Evolutionary conservation across 2,888 invertebrate genomes (phyloP).

Genomic region (Macaria notata): DNA sequence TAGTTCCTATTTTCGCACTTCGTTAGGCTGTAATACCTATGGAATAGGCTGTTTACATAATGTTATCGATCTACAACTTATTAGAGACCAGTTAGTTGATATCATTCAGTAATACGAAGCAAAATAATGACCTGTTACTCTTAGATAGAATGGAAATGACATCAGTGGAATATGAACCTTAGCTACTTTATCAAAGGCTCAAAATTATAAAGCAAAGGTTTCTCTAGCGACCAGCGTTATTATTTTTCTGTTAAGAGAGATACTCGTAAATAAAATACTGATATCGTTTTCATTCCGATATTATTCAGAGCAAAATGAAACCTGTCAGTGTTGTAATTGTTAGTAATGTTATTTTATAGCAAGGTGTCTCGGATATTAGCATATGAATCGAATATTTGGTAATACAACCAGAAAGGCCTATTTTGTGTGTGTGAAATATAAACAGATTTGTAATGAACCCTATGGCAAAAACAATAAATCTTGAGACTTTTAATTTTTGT

Average conservation of each 20-base stretch:
- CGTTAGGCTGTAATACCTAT: constrained; percentile 30
- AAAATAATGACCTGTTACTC: constrained; percentile 8
- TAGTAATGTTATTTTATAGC: constrained; percentile 24
- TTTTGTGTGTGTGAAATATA: constrained; percentile 46
- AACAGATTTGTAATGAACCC: constrained; percentile 9
- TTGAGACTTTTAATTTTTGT: constrained; percentile 68
- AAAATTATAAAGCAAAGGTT: neutral
- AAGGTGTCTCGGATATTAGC: constrained; percentile 38
- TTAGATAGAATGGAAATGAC: neutral
- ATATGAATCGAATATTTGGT: constrained; percentile 8
- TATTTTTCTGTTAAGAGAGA: constrained; percentile 6
- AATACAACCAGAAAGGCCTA: constrained; percentile 37
- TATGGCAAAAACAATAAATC: constrained; percentile 31
- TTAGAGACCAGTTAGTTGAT: constrained; percentile 20
- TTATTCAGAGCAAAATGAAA: constrained; percentile 1
- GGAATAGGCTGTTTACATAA: constrained; percentile 38
- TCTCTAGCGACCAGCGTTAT: constrained; percentile 1
- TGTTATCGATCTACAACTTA: constrained; percentile 28
- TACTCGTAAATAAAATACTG: constrained; percentile 5
- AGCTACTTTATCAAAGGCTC: constrained; percentile 3
- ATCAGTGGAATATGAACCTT: constrained; percentile 7
- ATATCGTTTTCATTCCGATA: constrained; percentile 8
- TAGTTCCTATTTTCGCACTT: constrained; percentile 56
- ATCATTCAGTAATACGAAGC: constrained; percentile 12
- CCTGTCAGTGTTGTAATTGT: constrained; percentile 10